Evolutionary conservation across 23 tunicate species (phyloP).

Genomic region (Clavelina lepadiformis): DNA sequence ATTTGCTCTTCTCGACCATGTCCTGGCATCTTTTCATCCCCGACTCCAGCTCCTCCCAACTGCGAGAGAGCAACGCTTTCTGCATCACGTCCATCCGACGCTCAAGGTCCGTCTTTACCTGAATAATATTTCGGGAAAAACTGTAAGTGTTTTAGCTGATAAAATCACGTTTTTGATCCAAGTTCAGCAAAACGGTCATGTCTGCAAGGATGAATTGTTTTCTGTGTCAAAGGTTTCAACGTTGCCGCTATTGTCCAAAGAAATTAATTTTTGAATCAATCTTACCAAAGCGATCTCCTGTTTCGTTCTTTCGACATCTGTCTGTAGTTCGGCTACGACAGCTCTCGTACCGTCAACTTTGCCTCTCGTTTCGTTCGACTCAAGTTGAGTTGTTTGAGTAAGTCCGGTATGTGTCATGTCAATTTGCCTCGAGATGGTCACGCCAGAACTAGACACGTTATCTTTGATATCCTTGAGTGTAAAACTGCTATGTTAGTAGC

Average conservation of each 20-base stretch:
- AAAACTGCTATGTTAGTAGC: too few relatives aligned
- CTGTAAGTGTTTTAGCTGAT: not conserved
- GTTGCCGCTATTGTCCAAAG: not conserved
- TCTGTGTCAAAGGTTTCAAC: too few relatives aligned
- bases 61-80: conserved; percentile 53
- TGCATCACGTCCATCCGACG: conserved; percentile 63
- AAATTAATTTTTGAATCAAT: not conserved
- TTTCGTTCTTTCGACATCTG: conserved; percentile 66
- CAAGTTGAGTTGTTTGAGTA: conserved; percentile 41
- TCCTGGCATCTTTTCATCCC: conserved; percentile 40
- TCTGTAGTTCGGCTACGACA: conserved; percentile 41
- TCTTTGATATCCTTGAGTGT: conserved; percentile 54
- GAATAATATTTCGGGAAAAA: not conserved
- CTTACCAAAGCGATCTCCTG: conserved; percentile 34
- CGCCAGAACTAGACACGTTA: conserved; percentile 35
- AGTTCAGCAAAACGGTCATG: too few relatives aligned
- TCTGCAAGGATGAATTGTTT: too few relatives aligned
- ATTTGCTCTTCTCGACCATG: conserved; percentile 62
- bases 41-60: conserved; percentile 53
- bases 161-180: too few relatives aligned
- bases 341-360: conserved; percentile 59
- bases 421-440: conserved; percentile 27
- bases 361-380: conserved; percentile 70
- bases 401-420: conserved; percentile 56
- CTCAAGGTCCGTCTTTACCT: conserved; percentile 52